phyloP scores from a whole-genome alignment of 1,140 invertebrate species.

The Drosophila cardini region DNA sequence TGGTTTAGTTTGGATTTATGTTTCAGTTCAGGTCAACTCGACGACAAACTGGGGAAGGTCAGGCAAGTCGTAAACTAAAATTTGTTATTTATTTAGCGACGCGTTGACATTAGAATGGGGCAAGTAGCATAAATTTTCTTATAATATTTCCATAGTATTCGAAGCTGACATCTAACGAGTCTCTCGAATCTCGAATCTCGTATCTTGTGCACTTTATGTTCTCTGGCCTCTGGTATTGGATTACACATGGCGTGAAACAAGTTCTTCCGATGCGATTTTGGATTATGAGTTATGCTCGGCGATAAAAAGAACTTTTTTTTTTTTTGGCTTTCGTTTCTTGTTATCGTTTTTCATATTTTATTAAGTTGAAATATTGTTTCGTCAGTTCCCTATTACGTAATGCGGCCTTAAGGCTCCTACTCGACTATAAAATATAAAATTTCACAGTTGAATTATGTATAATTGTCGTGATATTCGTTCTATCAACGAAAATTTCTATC shows the following conservation, averaged over 20 bases:
- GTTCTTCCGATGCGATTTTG: conserved; percentile 46
- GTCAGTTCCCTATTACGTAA: conserved; percentile 54
- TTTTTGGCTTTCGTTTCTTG: conserved; percentile 4
- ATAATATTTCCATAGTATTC: conserved; percentile 61
- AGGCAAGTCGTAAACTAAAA: conserved; percentile 71
- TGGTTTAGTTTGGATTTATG: not conserved
- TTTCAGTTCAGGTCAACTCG: conserved; percentile 47
- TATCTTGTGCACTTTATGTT: conserved; percentile 76
- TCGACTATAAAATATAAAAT: conserved; percentile 7
- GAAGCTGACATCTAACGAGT: conserved; percentile 40
- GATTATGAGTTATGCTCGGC: conserved; percentile 60
- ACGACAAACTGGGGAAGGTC: conserved; percentile 51
- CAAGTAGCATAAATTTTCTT: conserved; percentile 71
- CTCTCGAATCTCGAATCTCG: conserved; percentile 32
- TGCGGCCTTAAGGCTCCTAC: not conserved
- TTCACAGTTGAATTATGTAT: conserved; percentile 37
- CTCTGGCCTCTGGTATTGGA: conserved; percentile 70
- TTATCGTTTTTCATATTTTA: conserved; percentile 73
- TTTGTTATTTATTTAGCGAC: conserved; percentile 64
- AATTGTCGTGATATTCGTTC: conserved; percentile 36
- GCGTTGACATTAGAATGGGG: conserved; percentile 68
- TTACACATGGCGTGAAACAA: conserved; percentile 58
- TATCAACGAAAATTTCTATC: conserved; percentile 6
- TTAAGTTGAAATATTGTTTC: conserved; percentile 72
- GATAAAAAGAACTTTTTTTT: conserved; percentile 58